These are phyloP conservation scores for Ophioninae sp. DNA, from an alignment of 2,888 invertebrate species.

Conservation along the genomic window DNA sequence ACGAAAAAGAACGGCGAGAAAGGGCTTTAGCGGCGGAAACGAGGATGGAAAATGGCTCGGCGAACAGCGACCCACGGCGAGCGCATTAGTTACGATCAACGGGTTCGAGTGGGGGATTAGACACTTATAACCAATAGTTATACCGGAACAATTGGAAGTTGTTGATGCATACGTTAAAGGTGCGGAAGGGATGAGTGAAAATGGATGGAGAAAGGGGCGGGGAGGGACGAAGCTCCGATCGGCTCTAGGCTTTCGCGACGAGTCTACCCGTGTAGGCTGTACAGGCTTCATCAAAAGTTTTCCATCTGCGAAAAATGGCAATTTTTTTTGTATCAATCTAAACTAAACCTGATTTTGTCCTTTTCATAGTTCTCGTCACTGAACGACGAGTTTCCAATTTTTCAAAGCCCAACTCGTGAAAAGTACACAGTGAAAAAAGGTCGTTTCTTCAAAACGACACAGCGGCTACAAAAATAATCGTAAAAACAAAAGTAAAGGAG, in stretches of 20 bases:
- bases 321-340: no score
- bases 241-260: constrained; percentile 16
- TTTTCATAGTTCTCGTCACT: no score
- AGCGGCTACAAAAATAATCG: no score
- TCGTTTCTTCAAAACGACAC: no score
- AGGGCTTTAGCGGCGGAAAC: constrained; percentile 33
- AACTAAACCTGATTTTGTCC: no score
- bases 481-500: no score
- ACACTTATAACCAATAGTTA: constrained; percentile 76
- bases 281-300: no score
- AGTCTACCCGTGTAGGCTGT: background rate
- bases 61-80: constrained; percentile 50
- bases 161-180: constrained; percentile 73
- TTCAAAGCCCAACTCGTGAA: no score
- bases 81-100: constrained; percentile 69
- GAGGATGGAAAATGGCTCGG: constrained; percentile 49
- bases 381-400: no score
- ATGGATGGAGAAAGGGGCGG: constrained; percentile 54
- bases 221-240: constrained; percentile 20
- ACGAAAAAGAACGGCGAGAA: constrained; percentile 24
- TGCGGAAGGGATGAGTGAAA: constrained; percentile 51
- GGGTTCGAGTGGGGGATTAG: constrained; percentile 72
- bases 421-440: no score
- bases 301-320: no score
- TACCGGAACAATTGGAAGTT: constrained; percentile 76